Percentiles rank a stretch among this genome's conserved stretches.
Evolutionary conservation across 1,140 invertebrate genomes (phyloP).

Genomic region (Drosophila subpulchrella): DNA sequence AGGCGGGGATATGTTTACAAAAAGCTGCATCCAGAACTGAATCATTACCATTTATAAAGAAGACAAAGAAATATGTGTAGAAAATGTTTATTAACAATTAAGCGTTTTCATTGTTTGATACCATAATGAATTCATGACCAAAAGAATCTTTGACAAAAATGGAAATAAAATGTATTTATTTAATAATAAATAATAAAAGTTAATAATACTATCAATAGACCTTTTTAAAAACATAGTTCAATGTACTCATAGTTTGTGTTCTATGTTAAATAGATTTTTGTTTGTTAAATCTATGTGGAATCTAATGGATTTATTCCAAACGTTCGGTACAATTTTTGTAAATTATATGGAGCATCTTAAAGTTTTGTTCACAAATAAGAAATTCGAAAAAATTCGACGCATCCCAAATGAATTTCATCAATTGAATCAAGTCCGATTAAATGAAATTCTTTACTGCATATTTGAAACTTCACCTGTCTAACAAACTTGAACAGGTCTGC

Average conservation of each 20-base stretch:
- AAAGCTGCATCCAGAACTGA: neutral
- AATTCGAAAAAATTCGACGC: neutral
- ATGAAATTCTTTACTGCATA: neutral
- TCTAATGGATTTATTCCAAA: too few species aligned
- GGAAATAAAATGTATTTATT: too few species aligned
- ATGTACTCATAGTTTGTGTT: too few species aligned
- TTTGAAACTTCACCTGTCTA: conserved; percentile 7
- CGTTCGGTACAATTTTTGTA: too few species aligned
- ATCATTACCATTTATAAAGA: neutral
- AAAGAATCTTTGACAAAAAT: too few species aligned
- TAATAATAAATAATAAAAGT: too few species aligned
- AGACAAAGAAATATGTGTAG: neutral
- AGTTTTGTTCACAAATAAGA: neutral
- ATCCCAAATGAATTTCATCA: neutral
- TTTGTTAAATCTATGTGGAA: too few species aligned
- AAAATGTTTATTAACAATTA: neutral
- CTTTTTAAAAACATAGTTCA: too few species aligned
- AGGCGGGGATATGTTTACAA: conserved; percentile 18
- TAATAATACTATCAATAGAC: too few species aligned
- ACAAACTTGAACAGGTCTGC: conserved; percentile 14
- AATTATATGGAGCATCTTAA: neutral
- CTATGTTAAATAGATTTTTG: too few species aligned
- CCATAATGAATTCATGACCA: too few species aligned
- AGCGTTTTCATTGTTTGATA: too few species aligned
- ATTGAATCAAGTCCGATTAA: neutral